Percentiles rank a stretch among this genome's conserved stretches.
Evolutionary conservation across 2,888 invertebrate species (phyloP).

Genomic region (Macrophya annulata): DNA sequence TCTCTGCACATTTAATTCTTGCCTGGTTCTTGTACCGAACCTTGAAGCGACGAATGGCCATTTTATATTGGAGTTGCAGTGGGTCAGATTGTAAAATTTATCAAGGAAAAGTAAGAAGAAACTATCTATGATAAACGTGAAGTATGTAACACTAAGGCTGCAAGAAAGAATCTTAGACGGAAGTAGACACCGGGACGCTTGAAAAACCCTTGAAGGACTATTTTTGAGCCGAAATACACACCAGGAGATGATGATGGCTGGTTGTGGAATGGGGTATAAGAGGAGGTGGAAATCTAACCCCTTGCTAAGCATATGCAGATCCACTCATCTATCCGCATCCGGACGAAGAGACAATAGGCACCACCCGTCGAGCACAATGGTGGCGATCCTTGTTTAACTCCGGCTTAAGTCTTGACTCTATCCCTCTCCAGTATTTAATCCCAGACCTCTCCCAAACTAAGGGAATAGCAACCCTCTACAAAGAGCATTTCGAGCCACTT

Average conservation of each 20-base stretch:
- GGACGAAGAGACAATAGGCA: conserved; percentile 76
- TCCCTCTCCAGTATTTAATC: conserved; percentile 78
- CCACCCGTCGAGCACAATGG: conserved; percentile 75
- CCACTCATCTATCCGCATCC: conserved; percentile 75
- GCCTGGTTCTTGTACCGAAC: neutral
- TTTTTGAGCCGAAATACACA: conserved; percentile 51
- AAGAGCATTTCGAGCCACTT: conserved; percentile 66
- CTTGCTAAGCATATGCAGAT: conserved; percentile 79
- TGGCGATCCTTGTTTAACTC: conserved; percentile 79
- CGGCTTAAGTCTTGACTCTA: conserved; percentile 78
- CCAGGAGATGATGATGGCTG: conserved; percentile 61
- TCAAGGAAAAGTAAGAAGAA: neutral
- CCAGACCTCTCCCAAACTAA: conserved; percentile 75
- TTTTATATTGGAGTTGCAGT: neutral
- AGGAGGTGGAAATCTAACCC: conserved; percentile 71
- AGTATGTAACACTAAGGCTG: neutral
- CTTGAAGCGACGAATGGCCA: neutral
- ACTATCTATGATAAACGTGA: neutral
- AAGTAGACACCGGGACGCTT: conserved; percentile 7
- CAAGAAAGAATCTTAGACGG: neutral
- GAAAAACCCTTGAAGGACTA: conserved; percentile 37
- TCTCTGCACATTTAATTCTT: neutral
- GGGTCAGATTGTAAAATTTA: neutral
- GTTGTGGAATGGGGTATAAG: conserved; percentile 67
- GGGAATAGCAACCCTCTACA: conserved; percentile 69